Percentiles rank a stretch among this genome's conserved stretches.
These are phyloP conservation scores for Drosophila niveifrons DNA, from an alignment of 2,888 invertebrate species.

Conservation along the genomic window DNA sequence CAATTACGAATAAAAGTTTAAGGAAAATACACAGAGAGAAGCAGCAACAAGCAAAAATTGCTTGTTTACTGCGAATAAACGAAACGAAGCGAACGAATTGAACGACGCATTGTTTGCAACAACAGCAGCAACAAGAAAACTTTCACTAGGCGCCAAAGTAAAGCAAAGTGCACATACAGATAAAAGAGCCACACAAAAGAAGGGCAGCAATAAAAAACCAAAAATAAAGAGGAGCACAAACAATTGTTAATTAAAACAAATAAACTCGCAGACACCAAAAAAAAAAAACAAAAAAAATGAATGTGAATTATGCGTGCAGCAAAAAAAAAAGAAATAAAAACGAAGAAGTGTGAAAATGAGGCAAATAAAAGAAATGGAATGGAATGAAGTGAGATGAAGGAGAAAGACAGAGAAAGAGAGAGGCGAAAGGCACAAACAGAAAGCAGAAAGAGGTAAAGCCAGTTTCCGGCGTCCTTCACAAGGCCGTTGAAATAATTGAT, in stretches of 20 bases:
- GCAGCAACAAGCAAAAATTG: conserved; percentile 52
- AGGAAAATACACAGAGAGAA: conserved; percentile 15
- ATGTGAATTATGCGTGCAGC: conserved; percentile 69
- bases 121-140: conserved; percentile 53
- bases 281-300: conserved; percentile 31
- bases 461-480: conserved; percentile 83
- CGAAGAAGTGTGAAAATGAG: conserved; percentile 54
- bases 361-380: conserved; percentile 23
- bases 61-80: conserved; percentile 66
- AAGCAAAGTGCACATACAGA: conserved; percentile 70
- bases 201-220: conserved; percentile 43
- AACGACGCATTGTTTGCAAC: conserved; percentile 74
- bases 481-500: conserved; percentile 75
- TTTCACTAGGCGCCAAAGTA: conserved; percentile 69
- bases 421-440: conserved; percentile 38
- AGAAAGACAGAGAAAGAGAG: conserved; percentile 12
- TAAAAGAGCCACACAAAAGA: conserved; percentile 44
- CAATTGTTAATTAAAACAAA: conserved; percentile 81
- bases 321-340: conserved; percentile 5
- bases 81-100: conserved; percentile 60
- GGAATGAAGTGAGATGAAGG: conserved; percentile 39
- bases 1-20: conserved; percentile 59
- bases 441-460: conserved; percentile 59
- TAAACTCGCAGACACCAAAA: conserved; percentile 58
- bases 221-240: conserved; percentile 33